Evolutionary conservation across 2,797 vertebrate species (phyloP), one percentile per base, ranked within the genome.

Genomic region (Phataginus tricuspis): DNA sequence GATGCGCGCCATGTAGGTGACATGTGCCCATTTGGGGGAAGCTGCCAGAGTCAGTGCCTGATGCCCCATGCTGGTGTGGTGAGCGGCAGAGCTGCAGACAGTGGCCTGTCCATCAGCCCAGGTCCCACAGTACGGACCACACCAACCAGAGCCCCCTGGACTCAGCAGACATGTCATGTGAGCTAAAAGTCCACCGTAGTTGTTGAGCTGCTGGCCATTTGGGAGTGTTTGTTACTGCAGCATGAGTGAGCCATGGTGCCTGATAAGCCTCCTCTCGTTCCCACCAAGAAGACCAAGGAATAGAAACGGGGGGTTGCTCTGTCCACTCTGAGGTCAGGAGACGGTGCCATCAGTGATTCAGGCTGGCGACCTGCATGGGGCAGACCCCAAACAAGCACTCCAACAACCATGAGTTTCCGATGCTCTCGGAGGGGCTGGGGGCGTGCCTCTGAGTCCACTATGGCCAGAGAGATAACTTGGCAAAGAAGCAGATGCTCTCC

Each of bases 371-470:
- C 45, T 45, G 45, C 45, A 11, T 11, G 10, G 45, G 45, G 45
- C 45, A 45, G 45, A 11, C 10, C 45, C 45, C 45, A 45, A 45
- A 45, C 45, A 45, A 45, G 10, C 45, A 45, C 45, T 45, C 45
- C 45, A 12, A 45, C 45, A 45, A 45, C 45, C 45, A 12, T 45
- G 45, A 45, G 45, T 12, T 12, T 45, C 45, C 11, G 45, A 45
- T 45, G 45, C 45, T 12, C 13, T 0, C 0, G 0, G 13, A 2
- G 37, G 5, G 27, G 34, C 53, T 16, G 2, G 31, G 0, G 31
- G 9, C 5, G 7, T 10, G 23, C 25, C 42, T 7, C 37, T 27
- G 19, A 4, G 87, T 39, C 15, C 49, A 6, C 59, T 15, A 16
- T 39, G 59, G 83, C 7, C 8, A 3, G 71, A 1, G 0, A 29